Evolutionary conservation across 2,888 invertebrate species (phyloP).

Genomic region (Drosophila rellima): DNA sequence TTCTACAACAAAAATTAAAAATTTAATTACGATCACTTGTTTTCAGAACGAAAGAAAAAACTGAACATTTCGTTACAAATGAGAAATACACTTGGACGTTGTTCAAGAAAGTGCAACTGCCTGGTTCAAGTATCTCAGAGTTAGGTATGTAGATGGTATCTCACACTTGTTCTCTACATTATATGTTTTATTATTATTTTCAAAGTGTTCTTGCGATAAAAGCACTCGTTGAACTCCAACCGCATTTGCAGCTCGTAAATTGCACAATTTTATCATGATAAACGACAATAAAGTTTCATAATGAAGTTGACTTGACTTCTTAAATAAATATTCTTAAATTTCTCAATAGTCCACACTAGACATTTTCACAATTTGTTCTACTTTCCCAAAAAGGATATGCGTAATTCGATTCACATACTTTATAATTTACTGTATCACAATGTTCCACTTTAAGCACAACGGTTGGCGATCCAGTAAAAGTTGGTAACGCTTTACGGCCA

Average conservation of each 20-base stretch:
- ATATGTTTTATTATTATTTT: conserved; percentile 15
- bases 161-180: conserved; percentile 6
- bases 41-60: background rate
- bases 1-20: background rate
- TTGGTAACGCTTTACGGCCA: conserved; percentile 14
- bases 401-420: conserved; percentile 39
- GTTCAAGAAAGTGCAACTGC: background rate
- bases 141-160: conserved; percentile 8
- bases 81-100: background rate
- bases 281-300: conserved; percentile 2
- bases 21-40: background rate
- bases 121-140: background rate
- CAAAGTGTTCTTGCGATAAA: conserved; percentile 22
- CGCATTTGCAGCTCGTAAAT: conserved; percentile 33
- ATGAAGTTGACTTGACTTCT: background rate
- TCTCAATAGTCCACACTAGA: background rate
- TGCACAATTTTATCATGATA: conserved; percentile 54
- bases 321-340: background rate
- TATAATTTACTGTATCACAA: conserved; percentile 23
- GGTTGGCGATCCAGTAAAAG: conserved; percentile 19
- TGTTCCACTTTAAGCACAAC: conserved; percentile 44
- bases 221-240: conserved; percentile 5
- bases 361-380: background rate
- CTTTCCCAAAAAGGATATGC: conserved; percentile 1
- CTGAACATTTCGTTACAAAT: background rate